Conservation (phyloP, 1,140 invertebrate species). For the Hydropsyche tenuis region DNA sequence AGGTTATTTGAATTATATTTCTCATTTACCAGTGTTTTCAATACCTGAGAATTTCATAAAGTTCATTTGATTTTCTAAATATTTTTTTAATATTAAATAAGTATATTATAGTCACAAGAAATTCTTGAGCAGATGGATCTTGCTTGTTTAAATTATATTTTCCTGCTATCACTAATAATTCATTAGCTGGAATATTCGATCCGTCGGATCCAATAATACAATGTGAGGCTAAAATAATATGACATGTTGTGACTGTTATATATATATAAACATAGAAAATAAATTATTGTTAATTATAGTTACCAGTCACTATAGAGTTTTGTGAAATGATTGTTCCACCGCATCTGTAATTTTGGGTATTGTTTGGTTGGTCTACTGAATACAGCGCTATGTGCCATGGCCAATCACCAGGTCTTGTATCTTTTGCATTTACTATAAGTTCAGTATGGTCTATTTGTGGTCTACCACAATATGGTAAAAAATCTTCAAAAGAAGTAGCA, state of each 20-base stretch:
- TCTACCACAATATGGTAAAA: slow-evolving; percentile 51
- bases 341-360: slow-evolving; percentile 52
- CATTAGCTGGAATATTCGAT: slow-evolving; percentile 50
- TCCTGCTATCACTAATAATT: slow-evolving; percentile 53
- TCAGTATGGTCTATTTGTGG: slow-evolving; percentile 53
- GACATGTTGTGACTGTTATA: not conserved
- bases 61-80: too few species aligned
- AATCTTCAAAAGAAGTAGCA: not conserved
- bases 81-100: too few species aligned
- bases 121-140: slow-evolving; percentile 53
- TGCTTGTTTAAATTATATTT: slow-evolving; percentile 55
- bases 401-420: slow-evolving; percentile 74
- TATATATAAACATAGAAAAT: too few species aligned
- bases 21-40: slow-evolving; percentile 23
- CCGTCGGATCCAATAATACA: slow-evolving; percentile 52
- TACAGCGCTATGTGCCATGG: slow-evolving; percentile 85
- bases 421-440: slow-evolving; percentile 51
- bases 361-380: slow-evolving; percentile 65
- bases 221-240: slow-evolving; percentile 55
- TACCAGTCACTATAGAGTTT: slow-evolving; percentile 53
- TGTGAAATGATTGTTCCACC: slow-evolving; percentile 54
- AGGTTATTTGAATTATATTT: slow-evolving; percentile 13
- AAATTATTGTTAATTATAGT: not conserved
- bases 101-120: too few species aligned
- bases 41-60: slow-evolving; percentile 19